phyloP scores from a whole-genome alignment of 2,797 vertebrate species.

The Phalloptychus januarius region DNA sequence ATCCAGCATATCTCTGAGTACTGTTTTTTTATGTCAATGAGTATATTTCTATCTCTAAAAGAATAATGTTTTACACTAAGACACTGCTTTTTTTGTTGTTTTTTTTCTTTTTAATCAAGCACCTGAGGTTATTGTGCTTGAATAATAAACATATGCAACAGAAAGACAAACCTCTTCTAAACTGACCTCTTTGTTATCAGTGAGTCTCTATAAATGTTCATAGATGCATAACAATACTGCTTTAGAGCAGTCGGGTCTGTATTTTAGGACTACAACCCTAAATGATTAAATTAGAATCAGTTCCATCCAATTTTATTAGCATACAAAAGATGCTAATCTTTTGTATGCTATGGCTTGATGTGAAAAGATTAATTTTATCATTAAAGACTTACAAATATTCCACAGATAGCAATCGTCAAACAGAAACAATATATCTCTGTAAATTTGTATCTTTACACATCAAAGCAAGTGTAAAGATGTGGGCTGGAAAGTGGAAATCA shows the following conservation, averaged over 20 bases:
- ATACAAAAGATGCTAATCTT: too few relatives aligned
- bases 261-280: not conserved
- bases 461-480: constrained; percentile 31
- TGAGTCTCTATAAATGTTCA: not conserved
- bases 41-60: not conserved
- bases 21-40: not conserved
- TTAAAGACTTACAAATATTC: not conserved
- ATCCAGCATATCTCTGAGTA: not conserved
- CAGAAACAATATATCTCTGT: constrained; percentile 7
- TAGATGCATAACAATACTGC: not conserved
- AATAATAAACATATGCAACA: not conserved
- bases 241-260: not conserved
- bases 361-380: not conserved
- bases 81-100: not conserved
- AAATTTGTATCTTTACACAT: constrained; percentile 13
- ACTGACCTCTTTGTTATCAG: not conserved
- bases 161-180: not conserved
- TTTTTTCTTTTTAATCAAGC: not conserved
- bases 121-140: not conserved
- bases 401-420: constrained; percentile 1
- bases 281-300: not conserved
- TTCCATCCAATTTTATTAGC: not conserved
- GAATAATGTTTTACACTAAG: not conserved
- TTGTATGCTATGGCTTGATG: not conserved
- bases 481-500: constrained; percentile 10